These are phyloP conservation scores for Puffinus mauretanicus DNA, from an alignment of 2,113 vertebrate species.

Conservation along the genomic window DNA sequence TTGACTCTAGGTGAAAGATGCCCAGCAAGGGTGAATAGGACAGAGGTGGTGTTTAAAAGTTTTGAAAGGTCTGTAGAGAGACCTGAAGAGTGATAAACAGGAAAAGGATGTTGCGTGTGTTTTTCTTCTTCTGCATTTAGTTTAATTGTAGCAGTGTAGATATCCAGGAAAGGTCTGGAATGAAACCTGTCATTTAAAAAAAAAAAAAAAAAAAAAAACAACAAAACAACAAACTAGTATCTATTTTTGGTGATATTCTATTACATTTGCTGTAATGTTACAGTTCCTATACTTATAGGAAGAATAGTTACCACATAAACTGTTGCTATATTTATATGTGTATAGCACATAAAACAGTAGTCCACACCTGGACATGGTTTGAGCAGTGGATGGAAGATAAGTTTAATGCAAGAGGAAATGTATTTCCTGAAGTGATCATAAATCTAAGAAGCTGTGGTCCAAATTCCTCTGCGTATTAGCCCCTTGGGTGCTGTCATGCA, in stretches of 20 bases:
- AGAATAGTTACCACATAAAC: neutral
- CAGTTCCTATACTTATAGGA: neutral
- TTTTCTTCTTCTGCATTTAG: neutral
- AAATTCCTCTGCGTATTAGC: neutral
- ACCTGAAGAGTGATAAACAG: neutral
- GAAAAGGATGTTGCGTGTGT: neutral
- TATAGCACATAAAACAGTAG: neutral
- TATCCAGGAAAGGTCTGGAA: neutral
- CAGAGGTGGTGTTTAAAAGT: neutral
- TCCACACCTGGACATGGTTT: neutral
- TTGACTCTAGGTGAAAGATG: neutral
- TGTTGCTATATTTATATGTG: neutral
- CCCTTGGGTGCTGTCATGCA: neutral
- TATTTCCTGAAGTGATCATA: neutral
- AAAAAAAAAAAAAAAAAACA: neutral
- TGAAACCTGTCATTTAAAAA: neutral
- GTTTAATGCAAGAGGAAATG: neutral
- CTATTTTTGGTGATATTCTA: neutral
- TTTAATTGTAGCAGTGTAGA: neutral
- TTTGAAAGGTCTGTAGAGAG: neutral
- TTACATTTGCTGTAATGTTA: neutral
- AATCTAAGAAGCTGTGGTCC: neutral
- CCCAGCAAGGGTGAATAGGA: neutral
- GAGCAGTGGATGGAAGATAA: neutral
- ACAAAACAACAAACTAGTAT: too few species aligned